Percentiles rank a stretch among this genome's conserved stretches.
Conservation (phyloP, 2,113 vertebrate species). For the Brevimyrus niger region DNA sequence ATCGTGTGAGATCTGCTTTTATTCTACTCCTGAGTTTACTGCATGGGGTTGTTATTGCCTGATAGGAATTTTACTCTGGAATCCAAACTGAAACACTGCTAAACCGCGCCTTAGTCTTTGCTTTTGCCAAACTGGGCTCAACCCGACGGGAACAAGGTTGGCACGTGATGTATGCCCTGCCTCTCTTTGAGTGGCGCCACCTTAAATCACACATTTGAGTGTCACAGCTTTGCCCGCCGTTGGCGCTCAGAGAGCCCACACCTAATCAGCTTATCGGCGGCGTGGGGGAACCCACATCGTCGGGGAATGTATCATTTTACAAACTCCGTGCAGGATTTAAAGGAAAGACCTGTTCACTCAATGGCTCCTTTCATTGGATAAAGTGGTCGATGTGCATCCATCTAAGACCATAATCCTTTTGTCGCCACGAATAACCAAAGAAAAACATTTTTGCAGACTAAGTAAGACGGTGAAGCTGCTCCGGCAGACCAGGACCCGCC, state of each 20-base stretch:
- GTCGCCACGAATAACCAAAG: constrained; percentile 53
- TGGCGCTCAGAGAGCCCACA: constrained; percentile 32
- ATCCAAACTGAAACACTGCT: not conserved
- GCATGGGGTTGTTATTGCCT: not conserved
- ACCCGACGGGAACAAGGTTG: not conserved
- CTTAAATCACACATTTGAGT: constrained; percentile 29
- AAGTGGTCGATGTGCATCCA: constrained; percentile 43
- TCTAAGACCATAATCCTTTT: constrained; percentile 57
- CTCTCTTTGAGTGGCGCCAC: not conserved
- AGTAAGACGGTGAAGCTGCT: constrained; percentile 42
- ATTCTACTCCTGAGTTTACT: not conserved
- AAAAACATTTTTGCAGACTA: constrained; percentile 48
- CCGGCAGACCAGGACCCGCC: constrained; percentile 21
- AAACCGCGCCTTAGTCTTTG: not conserved
- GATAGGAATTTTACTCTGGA: not conserved
- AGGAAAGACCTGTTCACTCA: constrained; percentile 47
- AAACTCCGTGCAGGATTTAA: constrained; percentile 42
- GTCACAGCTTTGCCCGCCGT: constrained; percentile 34
- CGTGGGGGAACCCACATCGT: constrained; percentile 41
- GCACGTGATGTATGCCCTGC: not conserved
- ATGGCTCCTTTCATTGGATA: constrained; percentile 53
- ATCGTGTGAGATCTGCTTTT: not conserved
- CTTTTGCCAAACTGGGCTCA: not conserved
- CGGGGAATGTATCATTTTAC: constrained; percentile 53
- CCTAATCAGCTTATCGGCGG: constrained; percentile 51